Percentiles rank a stretch among this genome's conserved stretches.
These are phyloP conservation scores for Heteronetta atricapilla DNA, from an alignment of 2,113 vertebrate species.

Conservation along the genomic window DNA sequence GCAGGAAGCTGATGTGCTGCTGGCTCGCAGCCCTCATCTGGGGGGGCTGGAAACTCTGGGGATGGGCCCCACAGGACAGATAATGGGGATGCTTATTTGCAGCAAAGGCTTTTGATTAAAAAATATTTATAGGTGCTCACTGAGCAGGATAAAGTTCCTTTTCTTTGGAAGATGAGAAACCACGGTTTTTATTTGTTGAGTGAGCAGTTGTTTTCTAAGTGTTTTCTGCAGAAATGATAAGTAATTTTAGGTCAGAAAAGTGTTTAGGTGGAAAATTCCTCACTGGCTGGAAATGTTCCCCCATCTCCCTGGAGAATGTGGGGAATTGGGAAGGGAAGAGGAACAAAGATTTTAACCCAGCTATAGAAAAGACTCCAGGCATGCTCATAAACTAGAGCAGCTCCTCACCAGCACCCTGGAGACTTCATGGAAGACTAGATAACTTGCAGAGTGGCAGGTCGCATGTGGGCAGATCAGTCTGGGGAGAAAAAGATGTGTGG, in stretches of 20 bases:
- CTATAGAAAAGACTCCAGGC: neutral
- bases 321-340: neutral
- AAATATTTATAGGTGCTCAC: neutral
- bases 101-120: neutral
- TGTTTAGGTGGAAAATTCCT: conserved; percentile 58
- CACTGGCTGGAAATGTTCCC: conserved; percentile 16
- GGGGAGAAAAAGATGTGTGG: neutral
- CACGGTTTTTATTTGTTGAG: neutral
- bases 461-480: conserved; percentile 47
- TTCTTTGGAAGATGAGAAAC: neutral
- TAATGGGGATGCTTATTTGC: neutral
- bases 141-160: neutral
- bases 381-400: neutral
- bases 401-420: neutral
- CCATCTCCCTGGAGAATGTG: neutral
- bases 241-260: conserved; percentile 34
- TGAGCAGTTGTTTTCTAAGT: neutral
- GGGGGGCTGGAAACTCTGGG: neutral
- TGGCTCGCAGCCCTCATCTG: conserved; percentile 13
- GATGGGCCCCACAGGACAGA: neutral
- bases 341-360: neutral
- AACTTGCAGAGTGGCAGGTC: conserved; percentile 15
- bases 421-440: neutral
- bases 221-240: conserved; percentile 41
- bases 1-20: conserved; percentile 42